Evolutionary conservation across 2,888 invertebrate genomes (phyloP).

Genomic region (Nebria salina): DNA sequence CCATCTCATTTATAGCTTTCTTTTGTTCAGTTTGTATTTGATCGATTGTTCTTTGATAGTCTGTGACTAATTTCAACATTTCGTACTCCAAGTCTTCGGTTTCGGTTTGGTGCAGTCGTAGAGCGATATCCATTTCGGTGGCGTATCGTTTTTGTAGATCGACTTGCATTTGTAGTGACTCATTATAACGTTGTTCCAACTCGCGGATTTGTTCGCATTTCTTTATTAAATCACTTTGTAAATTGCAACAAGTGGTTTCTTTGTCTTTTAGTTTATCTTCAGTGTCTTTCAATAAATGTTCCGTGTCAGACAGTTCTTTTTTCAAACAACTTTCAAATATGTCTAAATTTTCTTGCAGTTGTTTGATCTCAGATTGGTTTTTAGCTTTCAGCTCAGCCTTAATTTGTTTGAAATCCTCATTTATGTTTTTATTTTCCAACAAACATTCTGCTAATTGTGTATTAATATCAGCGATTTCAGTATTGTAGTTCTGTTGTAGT

Average conservation of each 20-base stretch:
- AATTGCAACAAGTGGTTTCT: constrained; percentile 39
- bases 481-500: constrained; percentile 52
- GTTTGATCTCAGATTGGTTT: constrained; percentile 47
- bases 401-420: constrained; percentile 42
- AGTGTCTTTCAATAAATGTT: constrained; percentile 45
- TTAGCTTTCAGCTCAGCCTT: constrained; percentile 38
- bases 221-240: constrained; percentile 47
- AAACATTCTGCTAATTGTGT: constrained; percentile 62
- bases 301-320: constrained; percentile 30
- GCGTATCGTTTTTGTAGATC: constrained; percentile 47
- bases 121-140: constrained; percentile 53
- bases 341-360: constrained; percentile 47
- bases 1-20: constrained; percentile 59
- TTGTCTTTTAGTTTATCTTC: constrained; percentile 45
- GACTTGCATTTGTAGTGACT: constrained; percentile 47
- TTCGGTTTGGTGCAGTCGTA: constrained; percentile 54
- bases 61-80: constrained; percentile 56
- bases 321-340: constrained; percentile 44
- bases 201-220: constrained; percentile 50
- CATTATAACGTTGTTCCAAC: constrained; percentile 50
- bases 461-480: constrained; percentile 61
- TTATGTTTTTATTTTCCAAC: constrained; percentile 54
- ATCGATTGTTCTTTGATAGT: constrained; percentile 52
- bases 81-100: constrained; percentile 57
- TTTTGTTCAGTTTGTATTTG: constrained; percentile 54